These are phyloP conservation scores for Drosophila meridionalis DNA, from an alignment of 2,888 invertebrate genomes.

Conservation along the genomic window DNA sequence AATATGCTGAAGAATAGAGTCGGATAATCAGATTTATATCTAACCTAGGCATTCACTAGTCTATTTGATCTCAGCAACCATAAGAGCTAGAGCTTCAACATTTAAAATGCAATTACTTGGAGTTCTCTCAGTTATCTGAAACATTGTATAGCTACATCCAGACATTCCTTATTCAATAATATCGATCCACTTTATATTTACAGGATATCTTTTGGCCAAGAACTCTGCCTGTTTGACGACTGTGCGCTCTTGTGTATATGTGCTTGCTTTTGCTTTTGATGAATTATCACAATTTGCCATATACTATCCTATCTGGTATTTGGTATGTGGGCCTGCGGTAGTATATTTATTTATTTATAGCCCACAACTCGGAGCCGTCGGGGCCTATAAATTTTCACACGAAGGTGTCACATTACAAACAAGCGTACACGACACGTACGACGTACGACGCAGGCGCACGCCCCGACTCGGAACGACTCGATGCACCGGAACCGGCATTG, in stretches of 20 bases:
- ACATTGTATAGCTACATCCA: neutral
- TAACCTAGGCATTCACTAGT: neutral
- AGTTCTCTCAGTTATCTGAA: neutral
- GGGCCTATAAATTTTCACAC: conserved; percentile 75
- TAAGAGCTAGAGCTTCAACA: too few species aligned
- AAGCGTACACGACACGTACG: conserved; percentile 57
- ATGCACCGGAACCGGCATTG: conserved; percentile 61
- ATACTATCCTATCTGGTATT: conserved; percentile 38
- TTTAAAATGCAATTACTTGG: neutral
- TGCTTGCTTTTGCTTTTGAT: conserved; percentile 49
- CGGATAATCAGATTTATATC: too few species aligned
- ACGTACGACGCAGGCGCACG: conserved; percentile 43
- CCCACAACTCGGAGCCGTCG: conserved; percentile 38
- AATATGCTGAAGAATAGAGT: too few species aligned
- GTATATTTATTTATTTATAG: conserved; percentile 50
- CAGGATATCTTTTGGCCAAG: conserved; percentile 3
- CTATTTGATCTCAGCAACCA: too few species aligned
- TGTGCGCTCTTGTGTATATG: conserved; percentile 9
- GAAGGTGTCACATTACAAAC: conserved; percentile 77
- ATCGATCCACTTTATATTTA: neutral
- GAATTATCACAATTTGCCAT: conserved; percentile 73
- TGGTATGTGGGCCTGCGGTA: conserved; percentile 34
- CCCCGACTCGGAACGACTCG: conserved; percentile 14
- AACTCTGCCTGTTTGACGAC: neutral
- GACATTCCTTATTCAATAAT: neutral